Base-by-base conservation (phyloP, 2,888 invertebrate species). In the Herminia tarsipennalis region DNA sequence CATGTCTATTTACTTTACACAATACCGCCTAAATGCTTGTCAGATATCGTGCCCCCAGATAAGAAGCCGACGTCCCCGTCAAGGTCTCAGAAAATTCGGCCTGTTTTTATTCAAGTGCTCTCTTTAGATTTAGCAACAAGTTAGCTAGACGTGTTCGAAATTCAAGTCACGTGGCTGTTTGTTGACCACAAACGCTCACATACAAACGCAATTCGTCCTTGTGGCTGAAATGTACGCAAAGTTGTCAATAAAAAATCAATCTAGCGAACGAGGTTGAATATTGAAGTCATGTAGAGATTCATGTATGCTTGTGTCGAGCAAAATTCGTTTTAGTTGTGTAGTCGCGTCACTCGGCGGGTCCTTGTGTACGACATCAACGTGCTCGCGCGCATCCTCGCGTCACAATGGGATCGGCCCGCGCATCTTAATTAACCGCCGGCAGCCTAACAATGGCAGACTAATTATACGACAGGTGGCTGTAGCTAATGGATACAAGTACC, bases 1-100 rank as follows among this genome's bases (percentile, higher is more conserved):
- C 81, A 70, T 68, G 77, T 80, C 75, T 89, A 87, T 89, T 89
- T 86, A 86, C 86, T 82, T 82, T 80, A 69, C 71, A 67, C 69
- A 74, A 67, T 66, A 68, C 70, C 69, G 76, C 76, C 80, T 68
- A 74, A 82, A 78, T 78, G 74, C 80, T 80, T 75, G 78, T 74
- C 57, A 78, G 78, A 77, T 81, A 81, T 76, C 73, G 74, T 65
- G 75, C 76, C 78, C 76, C 67, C 62, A 51, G 86, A 86, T 86
- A 83, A 76, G 59, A 75, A 67, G 71, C 65, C 66, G 67, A 62
- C 73, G 76, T 76, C 67, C 66, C 54, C 48, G 42, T 39, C 77
- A 78, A 84, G 83, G 81, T 79, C 73, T 69, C 42, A 37, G 52
- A 55, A 52, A 41, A 41, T 64, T 68, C 56, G 34, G 41, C 49